A percentile compares a stretch with the other conserved stretches of the same genome.
These are phyloP conservation scores for Lasioglossum malachurum DNA, from an alignment of 2,888 invertebrate species.

Conservation along the genomic window DNA sequence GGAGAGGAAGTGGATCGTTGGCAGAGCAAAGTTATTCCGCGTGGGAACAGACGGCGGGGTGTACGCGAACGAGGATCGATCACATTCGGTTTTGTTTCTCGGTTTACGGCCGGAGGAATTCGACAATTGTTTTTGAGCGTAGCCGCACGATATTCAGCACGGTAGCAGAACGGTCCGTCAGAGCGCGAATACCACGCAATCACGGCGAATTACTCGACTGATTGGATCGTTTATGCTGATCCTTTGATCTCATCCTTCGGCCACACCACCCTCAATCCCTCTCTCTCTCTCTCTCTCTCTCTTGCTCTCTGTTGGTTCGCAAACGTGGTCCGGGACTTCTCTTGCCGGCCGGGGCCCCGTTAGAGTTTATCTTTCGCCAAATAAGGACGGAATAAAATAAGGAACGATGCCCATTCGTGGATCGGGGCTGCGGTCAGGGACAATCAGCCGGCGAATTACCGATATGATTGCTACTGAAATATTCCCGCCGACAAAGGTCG, in stretches of 20 bases:
- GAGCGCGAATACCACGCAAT: conserved; percentile 82
- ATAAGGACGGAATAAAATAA: conserved; percentile 83
- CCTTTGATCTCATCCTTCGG: conserved; percentile 81
- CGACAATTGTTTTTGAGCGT: conserved; percentile 65
- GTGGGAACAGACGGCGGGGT: conserved; percentile 25
- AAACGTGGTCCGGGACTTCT: not conserved
- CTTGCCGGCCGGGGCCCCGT: conserved; percentile 65
- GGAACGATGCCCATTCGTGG: conserved; percentile 76
- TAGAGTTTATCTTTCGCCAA: conserved; percentile 83
- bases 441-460: conserved; percentile 84
- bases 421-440: conserved; percentile 83
- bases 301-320: not conserved
- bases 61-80: not conserved
- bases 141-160: conserved; percentile 67
- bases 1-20: not conserved
- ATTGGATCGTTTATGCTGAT: conserved; percentile 85
- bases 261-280: conserved; percentile 48
- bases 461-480: conserved; percentile 85
- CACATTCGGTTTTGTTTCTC: not conserved
- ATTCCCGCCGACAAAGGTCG: conserved; percentile 82
- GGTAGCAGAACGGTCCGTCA: conserved; percentile 79
- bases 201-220: conserved; percentile 84
- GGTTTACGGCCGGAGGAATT: conserved; percentile 10
- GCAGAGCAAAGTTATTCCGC: not conserved
- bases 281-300: not conserved